Evolutionary conservation across 2,113 vertebrate genomes (phyloP), one percentile per base, ranked within the genome.

Genomic region (Nycticorax nycticorax): DNA sequence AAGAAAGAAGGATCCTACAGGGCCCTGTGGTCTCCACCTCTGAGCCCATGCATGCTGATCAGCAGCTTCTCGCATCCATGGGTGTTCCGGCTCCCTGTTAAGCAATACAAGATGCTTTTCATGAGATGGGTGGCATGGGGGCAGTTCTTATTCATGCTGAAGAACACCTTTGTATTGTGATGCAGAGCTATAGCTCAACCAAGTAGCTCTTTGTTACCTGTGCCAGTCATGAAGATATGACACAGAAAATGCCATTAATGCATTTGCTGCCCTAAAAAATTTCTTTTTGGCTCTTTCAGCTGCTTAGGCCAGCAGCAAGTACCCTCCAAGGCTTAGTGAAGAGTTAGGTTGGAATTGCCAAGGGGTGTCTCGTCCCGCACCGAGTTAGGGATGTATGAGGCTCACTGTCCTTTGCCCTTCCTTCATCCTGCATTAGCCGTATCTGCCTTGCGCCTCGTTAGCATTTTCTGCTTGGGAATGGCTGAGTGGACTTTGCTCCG

Each of bases 301-400:
- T 86, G 86, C 79, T 92, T 57, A 74, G 80, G 69, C 83, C 79
- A 91, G 76, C 80, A 90, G 67, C 67, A 59, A 77, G 59, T 55
- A 55, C 74, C 17, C 50, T 91, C 63, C 64, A 75, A 81, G 69
- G 89, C 63, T 72, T 80, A 63, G 64, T 84, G 55, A 91, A 77
- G 91, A 96, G 74, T 94, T 91, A 84, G 60, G 76, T 7, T 87
- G 87, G 82, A 91, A 85, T 89, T 78, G 93, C 93, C 69, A 85
- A 56, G 19, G 52, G 41, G 12, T 87, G 64, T 55, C 57, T 92
- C 59, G 74, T 92, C 62, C 76, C 79, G 87, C 32, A 20, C 76
- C 75, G 88, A 86, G 88, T 67, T 71, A 32, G 72, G 88, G 89
- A 92, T 85, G 84, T 43, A 79, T 88, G 77, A 85, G 73, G 56